Base-by-base conservation (phyloP, 2,113 vertebrate species). In the Eonycteris spelaea region DNA sequence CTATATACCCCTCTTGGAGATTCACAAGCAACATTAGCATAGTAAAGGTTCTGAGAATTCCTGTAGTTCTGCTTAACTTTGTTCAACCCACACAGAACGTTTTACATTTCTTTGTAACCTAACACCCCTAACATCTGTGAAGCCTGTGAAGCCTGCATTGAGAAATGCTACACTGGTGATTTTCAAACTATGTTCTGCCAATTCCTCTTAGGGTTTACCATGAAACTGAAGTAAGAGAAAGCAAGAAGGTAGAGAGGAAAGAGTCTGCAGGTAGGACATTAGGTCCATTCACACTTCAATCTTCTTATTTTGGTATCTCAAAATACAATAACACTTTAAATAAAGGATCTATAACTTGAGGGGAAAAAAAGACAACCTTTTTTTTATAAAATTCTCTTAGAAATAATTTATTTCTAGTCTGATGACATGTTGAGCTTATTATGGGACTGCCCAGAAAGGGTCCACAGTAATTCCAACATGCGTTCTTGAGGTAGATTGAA, bases 401-500 rank as follows among this genome's bases (percentile, higher is more conserved):
- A 97, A 95, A 93, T 89, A 21, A 86, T 82, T 71, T 91, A 28
- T 80, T 73, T 93, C 48, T 86, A 63, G n/a, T 94, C 33, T 71
- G 26, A 74, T 30, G 16, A 90, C 51, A 78, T 28, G 5, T 45
- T 91, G 21, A 73, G 35, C 33, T 84, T 75, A 61, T 80, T 86
- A 77, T n/a, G 53, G 30, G 12, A 67, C 51, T 77, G 21, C 28
- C 40, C 51, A 53, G 38, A 59, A 74, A 79, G 24, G 7, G 6
- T 61, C 30, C n/a, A 84, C 51, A 30, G 79, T 79, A 3, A 43
- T 95, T 91, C 51, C 5, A 86, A 26, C 63, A 86, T 0, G 78
- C 8, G 16, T 90, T 83, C 53, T 73, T 71, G 9, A 0, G 4
- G 35, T 35, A 67, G 70, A 38, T 9, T 67, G 38, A 82, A 33